These are phyloP conservation scores for Apeltes quadracus DNA, from an alignment of 2,113 vertebrate species.

Conservation along the genomic window DNA sequence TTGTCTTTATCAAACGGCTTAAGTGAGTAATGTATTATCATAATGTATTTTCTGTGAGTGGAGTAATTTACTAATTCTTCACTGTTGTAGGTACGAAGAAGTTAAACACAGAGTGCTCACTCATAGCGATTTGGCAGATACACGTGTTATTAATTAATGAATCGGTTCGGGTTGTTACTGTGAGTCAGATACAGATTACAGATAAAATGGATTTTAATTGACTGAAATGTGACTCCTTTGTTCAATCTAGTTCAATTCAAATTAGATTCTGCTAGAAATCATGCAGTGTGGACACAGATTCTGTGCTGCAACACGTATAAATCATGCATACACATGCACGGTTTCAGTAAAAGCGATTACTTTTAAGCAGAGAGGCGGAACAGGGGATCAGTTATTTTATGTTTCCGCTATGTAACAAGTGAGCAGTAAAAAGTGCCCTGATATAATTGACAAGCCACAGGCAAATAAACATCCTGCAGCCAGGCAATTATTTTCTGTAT, in stretches of 20 bases:
- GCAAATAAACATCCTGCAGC: slow-evolving; percentile 32
- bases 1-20: background rate
- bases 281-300: slow-evolving; percentile 37
- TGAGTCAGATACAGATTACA: slow-evolving; percentile 52
- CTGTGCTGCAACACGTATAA: slow-evolving; percentile 18
- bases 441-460: slow-evolving; percentile 28
- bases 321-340: slow-evolving; percentile 29
- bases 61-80: background rate
- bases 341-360: slow-evolving; percentile 39
- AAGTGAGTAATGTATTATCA: background rate
- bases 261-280: slow-evolving; percentile 45
- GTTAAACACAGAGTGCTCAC: slow-evolving; percentile 8
- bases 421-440: slow-evolving; percentile 30
- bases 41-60: background rate
- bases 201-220: slow-evolving; percentile 45
- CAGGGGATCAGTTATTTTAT: slow-evolving; percentile 16
- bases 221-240: slow-evolving; percentile 49
- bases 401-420: slow-evolving; percentile 27
- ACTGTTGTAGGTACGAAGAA: background rate
- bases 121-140: background rate
- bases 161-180: slow-evolving; percentile 24
- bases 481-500: slow-evolving; percentile 46
- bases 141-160: slow-evolving; percentile 30
- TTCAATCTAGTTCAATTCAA: slow-evolving; percentile 48
- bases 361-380: slow-evolving; percentile 14